Evolutionary conservation across 2,888 invertebrate genomes (phyloP).

Genomic region (Mythimna loreyi): DNA sequence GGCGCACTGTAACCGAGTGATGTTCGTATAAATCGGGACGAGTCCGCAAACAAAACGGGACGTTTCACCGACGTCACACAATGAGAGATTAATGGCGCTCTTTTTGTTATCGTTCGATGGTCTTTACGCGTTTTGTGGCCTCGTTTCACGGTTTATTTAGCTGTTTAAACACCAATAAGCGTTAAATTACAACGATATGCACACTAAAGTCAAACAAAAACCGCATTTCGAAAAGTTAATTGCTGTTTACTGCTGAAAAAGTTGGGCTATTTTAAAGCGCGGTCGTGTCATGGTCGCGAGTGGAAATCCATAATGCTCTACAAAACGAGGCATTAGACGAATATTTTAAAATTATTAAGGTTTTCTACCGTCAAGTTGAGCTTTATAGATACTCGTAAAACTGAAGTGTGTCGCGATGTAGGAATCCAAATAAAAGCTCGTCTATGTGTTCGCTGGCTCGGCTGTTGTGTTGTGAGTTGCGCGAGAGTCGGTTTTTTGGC

Average conservation of each 20-base stretch:
- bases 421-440: constrained; percentile 85
- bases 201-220: constrained; percentile 75
- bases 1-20: constrained; percentile 79
- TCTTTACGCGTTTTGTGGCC: constrained; percentile 87
- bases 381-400: constrained; percentile 84
- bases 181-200: constrained; percentile 81
- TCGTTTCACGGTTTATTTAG: constrained; percentile 89
- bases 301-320: constrained; percentile 61
- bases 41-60: constrained; percentile 87
- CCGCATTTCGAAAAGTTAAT: constrained; percentile 61
- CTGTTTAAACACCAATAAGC: constrained; percentile 85
- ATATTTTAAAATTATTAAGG: constrained; percentile 83
- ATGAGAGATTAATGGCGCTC: constrained; percentile 88
- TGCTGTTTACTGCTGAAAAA: constrained; percentile 62
- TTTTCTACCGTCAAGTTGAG: constrained; percentile 79
- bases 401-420: constrained; percentile 83
- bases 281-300: constrained; percentile 51
- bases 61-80: constrained; percentile 84
- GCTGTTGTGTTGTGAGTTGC: constrained; percentile 53
- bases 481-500: constrained; percentile 80
- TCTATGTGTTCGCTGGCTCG: constrained; percentile 65
- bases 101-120: constrained; percentile 87
- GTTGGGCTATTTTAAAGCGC: constrained; percentile 54
- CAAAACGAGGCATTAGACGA: constrained; percentile 73
- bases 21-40: constrained; percentile 81